Conservation (phyloP, 2,113 vertebrate species). For the Hiodon alosoides region DNA sequence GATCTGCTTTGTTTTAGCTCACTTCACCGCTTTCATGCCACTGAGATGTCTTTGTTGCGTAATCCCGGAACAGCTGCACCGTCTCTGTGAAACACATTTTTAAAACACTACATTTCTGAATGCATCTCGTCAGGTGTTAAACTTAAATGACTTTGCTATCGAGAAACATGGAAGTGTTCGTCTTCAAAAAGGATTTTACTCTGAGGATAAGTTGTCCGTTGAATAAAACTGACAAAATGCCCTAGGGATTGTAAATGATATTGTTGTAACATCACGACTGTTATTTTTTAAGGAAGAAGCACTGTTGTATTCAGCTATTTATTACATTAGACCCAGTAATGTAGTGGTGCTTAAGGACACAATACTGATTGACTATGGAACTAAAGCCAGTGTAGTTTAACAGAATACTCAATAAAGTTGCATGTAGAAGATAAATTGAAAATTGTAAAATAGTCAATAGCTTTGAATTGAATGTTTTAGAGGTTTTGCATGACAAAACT, state of each 20-base stretch:
- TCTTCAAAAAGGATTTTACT: slow-evolving; percentile 2
- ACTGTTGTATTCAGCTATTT: slow-evolving; percentile 54
- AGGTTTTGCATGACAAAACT: slow-evolving; percentile 76
- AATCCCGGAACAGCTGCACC: neutral
- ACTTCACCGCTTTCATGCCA: no score
- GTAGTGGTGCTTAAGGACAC: slow-evolving; percentile 44
- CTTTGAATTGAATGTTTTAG: slow-evolving; percentile 59
- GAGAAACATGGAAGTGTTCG: neutral
- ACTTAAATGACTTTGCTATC: neutral
- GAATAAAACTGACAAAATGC: slow-evolving; percentile 24
- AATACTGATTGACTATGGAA: slow-evolving; percentile 56
- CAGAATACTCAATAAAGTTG: slow-evolving; percentile 59
- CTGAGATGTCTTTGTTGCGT: no score
- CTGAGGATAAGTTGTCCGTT: neutral
- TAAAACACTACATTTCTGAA: neutral
- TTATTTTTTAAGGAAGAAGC: slow-evolving; percentile 28
- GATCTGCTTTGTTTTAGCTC: no score
- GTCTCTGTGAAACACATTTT: neutral
- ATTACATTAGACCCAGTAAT: slow-evolving; percentile 53
- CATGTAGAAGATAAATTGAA: slow-evolving; percentile 69
- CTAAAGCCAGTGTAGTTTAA: slow-evolving; percentile 57
- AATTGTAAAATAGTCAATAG: slow-evolving; percentile 63
- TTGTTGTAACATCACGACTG: slow-evolving; percentile 22
- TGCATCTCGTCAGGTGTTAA: slow-evolving; percentile 1
- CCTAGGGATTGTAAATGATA: slow-evolving; percentile 29